phyloP scores from a whole-genome alignment of 2,113 vertebrate species.

The Caracal caracal region DNA sequence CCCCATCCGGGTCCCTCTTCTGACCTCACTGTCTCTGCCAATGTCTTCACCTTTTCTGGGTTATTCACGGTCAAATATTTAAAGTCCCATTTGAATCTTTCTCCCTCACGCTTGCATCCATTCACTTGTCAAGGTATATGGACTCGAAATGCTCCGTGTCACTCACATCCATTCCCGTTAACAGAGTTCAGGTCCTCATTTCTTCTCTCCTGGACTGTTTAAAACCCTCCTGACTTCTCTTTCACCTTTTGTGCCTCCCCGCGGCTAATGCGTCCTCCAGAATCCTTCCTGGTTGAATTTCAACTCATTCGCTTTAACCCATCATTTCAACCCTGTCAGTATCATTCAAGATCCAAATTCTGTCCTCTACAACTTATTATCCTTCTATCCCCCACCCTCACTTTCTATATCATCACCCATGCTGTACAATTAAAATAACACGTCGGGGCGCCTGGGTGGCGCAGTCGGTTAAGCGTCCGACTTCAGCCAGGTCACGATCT shows the following conservation, averaged over 20 bases:
- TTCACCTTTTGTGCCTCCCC: conserved; percentile 52
- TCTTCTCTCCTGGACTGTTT: conserved; percentile 40
- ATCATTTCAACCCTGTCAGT: conserved; percentile 64
- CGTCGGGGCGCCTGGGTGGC: no score
- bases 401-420: conserved; percentile 5
- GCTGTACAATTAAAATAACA: conserved; percentile 20
- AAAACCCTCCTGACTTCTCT: conserved; percentile 20
- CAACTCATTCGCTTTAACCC: conserved; percentile 57
- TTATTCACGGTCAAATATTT: conserved; percentile 40
- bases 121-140: conserved; percentile 54
- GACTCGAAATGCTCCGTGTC: conserved; percentile 46
- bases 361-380: conserved; percentile 40
- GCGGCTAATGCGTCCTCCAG: neutral
- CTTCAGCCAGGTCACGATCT: no score
- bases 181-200: conserved; percentile 45
- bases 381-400: neutral
- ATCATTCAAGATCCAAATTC: conserved; percentile 64
- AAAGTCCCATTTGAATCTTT: conserved; percentile 33
- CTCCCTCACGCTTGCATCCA: neutral
- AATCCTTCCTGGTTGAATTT: conserved; percentile 57
- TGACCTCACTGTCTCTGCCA: conserved; percentile 59
- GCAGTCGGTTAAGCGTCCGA: no score
- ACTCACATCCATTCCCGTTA: conserved; percentile 53
- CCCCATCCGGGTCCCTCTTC: neutral
- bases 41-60: conserved; percentile 26